Evolutionary conservation across 2,113 vertebrate species (phyloP).

Genomic region (Chionis minor): DNA sequence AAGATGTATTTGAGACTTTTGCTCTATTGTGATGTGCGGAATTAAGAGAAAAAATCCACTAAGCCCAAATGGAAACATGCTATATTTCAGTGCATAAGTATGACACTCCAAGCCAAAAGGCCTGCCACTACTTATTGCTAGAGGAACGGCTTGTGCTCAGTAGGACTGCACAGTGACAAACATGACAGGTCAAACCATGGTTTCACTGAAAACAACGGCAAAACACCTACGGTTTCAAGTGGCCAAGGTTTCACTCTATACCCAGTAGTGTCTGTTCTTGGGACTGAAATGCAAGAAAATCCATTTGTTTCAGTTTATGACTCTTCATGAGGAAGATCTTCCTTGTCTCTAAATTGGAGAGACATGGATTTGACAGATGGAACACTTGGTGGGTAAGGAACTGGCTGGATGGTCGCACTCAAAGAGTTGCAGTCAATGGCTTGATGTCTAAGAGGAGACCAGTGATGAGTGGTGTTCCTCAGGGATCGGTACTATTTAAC

Average conservation of each 20-base stretch:
- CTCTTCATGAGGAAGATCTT: background rate
- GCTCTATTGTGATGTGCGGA: slow-evolving; percentile 14
- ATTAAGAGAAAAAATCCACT: slow-evolving; percentile 9
- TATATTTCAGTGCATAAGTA: slow-evolving; percentile 24
- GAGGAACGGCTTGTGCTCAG: background rate
- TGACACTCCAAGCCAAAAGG: background rate
- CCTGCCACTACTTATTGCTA: background rate
- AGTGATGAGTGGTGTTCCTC: background rate
- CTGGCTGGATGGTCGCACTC: background rate
- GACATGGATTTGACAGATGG: background rate
- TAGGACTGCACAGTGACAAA: background rate
- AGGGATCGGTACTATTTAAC: background rate
- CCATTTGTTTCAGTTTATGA: background rate
- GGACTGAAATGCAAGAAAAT: background rate
- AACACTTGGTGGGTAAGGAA: background rate
- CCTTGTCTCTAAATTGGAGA: background rate
- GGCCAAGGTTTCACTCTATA: background rate
- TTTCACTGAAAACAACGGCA: background rate
- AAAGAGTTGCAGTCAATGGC: background rate
- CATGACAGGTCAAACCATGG: background rate
- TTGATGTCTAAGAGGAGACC: background rate
- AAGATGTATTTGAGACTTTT: slow-evolving; percentile 34
- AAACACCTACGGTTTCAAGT: background rate
- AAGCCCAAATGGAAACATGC: slow-evolving; percentile 39
- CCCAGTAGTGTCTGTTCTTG: background rate